A percentile compares a stretch with the other conserved stretches of the same genome.
Evolutionary conservation across 2,888 invertebrate species (phyloP).

Genomic region (Dorcus hopei): DNA sequence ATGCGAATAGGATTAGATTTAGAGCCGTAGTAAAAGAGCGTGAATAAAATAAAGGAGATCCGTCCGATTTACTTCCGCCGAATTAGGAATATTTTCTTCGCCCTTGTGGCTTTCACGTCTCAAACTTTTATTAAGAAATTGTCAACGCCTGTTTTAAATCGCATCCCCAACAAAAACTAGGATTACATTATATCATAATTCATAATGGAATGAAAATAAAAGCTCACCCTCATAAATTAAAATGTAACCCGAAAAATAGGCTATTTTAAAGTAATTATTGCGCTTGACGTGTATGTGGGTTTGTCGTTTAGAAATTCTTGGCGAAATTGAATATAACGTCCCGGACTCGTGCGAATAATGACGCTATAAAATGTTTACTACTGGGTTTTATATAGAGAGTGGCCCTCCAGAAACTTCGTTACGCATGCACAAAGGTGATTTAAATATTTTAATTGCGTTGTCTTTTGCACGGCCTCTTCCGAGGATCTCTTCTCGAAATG

Average conservation of each 20-base stretch:
- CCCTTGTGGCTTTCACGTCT: slow-evolving; percentile 5
- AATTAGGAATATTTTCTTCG: slow-evolving; percentile 28
- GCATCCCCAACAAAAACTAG: no score
- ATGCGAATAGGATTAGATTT: slow-evolving; percentile 42
- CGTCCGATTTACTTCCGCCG: slow-evolving; percentile 26
- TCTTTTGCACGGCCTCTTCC: slow-evolving; percentile 5
- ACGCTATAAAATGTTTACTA: slow-evolving; percentile 34
- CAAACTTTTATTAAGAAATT: slow-evolving; percentile 19
- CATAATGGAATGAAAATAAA: no score
- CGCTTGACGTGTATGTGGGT: no score
- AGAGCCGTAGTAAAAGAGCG: slow-evolving; percentile 36
- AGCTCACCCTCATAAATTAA: no score
- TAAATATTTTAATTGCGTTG: slow-evolving; percentile 40
- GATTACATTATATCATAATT: no score
- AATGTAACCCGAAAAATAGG: no score
- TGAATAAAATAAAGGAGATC: slow-evolving; percentile 36
- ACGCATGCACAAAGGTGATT: slow-evolving; percentile 32
- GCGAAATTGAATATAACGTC: slow-evolving; percentile 26
- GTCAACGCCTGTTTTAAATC: slow-evolving; percentile 8
- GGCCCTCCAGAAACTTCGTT: slow-evolving; percentile 26
- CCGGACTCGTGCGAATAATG: slow-evolving; percentile 19
- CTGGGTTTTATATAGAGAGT: slow-evolving; percentile 26
- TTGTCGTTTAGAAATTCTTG: background rate
- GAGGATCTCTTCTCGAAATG: no score
- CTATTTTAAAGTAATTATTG: no score